A percentile compares a stretch with the other conserved stretches of the same genome.
Evolutionary conservation across 2,797 vertebrate genomes (phyloP).

Genomic region (Coranthus polyacanthus): DNA sequence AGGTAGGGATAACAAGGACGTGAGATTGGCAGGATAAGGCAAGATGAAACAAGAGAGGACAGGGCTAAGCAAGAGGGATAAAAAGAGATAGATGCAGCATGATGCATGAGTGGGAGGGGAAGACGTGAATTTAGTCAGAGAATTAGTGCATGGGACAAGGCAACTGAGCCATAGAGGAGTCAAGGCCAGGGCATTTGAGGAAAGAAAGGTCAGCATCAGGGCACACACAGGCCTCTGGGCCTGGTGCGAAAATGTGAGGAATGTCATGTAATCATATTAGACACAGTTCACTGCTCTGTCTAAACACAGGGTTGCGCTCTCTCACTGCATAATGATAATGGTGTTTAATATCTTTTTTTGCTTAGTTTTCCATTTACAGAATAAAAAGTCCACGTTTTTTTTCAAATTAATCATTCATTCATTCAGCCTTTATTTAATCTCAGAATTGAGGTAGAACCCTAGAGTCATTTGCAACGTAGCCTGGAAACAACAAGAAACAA

Average conservation of each 20-base stretch:
- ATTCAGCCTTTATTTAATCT: too few species aligned
- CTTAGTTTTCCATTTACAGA: constrained; percentile 5
- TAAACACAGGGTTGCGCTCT: constrained; percentile 61
- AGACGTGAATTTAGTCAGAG: constrained; percentile 61
- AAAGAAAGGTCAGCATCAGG: constrained; percentile 71
- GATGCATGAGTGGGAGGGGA: constrained; percentile 60
- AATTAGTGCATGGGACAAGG: constrained; percentile 61
- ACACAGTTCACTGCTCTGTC: constrained; percentile 69
- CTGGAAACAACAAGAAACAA: too few species aligned
- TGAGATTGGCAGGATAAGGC: constrained; percentile 77
- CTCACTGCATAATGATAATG: constrained; percentile 49
- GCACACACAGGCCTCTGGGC: constrained; percentile 65
- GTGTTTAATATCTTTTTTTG: constrained; percentile 7
- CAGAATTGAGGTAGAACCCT: too few species aligned
- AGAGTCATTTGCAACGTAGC: too few species aligned
- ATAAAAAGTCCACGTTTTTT: too few species aligned
- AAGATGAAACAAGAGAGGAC: constrained; percentile 77
- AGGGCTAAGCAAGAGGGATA: constrained; percentile 66
- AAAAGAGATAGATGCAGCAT: constrained; percentile 69
- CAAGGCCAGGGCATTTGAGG: constrained; percentile 65
- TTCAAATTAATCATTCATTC: too few species aligned
- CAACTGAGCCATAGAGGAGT: constrained; percentile 63
- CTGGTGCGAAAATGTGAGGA: constrained; percentile 67
- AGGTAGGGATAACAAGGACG: constrained; percentile 76
- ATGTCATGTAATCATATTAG: constrained; percentile 81